Percentiles rank a stretch among this genome's conserved stretches.
phyloP scores from a whole-genome alignment of 2,113 vertebrate genomes.

The Triplophysa siluroides region DNA sequence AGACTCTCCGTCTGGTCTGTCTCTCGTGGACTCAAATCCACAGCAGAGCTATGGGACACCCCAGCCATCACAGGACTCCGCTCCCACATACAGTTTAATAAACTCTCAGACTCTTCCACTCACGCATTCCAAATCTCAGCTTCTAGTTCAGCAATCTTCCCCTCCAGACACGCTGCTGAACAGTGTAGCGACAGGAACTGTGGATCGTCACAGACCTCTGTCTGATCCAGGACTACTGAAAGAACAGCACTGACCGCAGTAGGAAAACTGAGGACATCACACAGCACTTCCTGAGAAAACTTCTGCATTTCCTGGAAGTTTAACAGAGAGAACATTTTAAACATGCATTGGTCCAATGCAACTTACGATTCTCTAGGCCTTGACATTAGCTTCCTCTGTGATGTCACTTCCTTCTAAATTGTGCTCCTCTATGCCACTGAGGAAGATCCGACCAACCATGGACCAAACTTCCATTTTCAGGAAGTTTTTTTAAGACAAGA shows the following conservation, averaged over 20 bases:
- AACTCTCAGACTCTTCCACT: constrained; percentile 65
- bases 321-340: not conserved
- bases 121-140: constrained; percentile 78
- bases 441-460: not conserved
- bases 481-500: not conserved
- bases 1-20: constrained; percentile 82
- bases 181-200: constrained; percentile 63
- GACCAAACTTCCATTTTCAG: constrained; percentile 22
- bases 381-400: constrained; percentile 10
- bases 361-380: not conserved
- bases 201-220: constrained; percentile 86
- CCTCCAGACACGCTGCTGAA: constrained; percentile 79
- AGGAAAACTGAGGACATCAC: not conserved
- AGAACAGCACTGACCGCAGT: constrained; percentile 14
- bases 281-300: constrained; percentile 1
- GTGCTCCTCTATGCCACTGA: not conserved
- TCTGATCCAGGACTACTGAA: constrained; percentile 86
- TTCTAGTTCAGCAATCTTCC: constrained; percentile 76
- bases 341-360: constrained; percentile 12
- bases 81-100: constrained; percentile 55
- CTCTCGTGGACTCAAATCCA: constrained; percentile 74
- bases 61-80: constrained; percentile 73
- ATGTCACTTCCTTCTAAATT: constrained; percentile 5
- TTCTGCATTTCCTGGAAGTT: not conserved
- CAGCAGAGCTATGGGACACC: constrained; percentile 83